Evolutionary conservation across 1,140 invertebrate genomes (phyloP).

Genomic region (Aphaenogaster ashmeadi): DNA sequence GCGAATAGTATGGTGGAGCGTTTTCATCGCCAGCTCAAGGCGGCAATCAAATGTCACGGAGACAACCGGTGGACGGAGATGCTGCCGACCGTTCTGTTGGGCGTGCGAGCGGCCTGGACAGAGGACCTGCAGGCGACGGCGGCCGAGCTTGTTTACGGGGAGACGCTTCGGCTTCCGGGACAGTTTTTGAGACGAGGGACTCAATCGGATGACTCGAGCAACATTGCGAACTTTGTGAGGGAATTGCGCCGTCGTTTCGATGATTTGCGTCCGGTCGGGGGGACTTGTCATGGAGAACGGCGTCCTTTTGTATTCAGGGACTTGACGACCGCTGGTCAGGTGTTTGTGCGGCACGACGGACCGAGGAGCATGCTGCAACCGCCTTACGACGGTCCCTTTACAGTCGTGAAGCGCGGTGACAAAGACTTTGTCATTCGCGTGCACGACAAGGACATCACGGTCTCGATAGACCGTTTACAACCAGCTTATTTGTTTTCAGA

Average conservation of each 20-base stretch:
- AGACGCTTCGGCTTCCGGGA: background rate
- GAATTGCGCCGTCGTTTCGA: background rate
- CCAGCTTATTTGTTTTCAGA: too few species aligned
- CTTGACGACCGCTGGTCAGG: background rate
- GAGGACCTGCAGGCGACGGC: background rate
- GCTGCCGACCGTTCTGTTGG: too few species aligned
- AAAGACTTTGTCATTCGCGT: background rate
- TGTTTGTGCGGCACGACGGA: background rate
- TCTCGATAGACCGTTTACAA: too few species aligned
- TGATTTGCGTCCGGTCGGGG: background rate
- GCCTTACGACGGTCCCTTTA: background rate
- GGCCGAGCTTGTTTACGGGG: slow-evolving; percentile 4
- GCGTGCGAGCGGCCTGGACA: too few species aligned
- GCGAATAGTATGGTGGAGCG: too few species aligned
- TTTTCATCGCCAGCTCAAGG: too few species aligned
- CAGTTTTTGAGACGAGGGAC: background rate
- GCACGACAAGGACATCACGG: too few species aligned
- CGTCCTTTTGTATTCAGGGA: background rate
- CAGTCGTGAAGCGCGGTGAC: background rate
- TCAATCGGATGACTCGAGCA: accelerated
- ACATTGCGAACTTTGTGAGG: background rate
- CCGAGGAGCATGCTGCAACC: background rate
- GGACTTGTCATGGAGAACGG: background rate
- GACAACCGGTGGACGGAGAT: too few species aligned
- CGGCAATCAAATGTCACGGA: too few species aligned